Base-by-base conservation (phyloP, 2,113 vertebrate genomes). In the Carassius gibelio region DNA sequence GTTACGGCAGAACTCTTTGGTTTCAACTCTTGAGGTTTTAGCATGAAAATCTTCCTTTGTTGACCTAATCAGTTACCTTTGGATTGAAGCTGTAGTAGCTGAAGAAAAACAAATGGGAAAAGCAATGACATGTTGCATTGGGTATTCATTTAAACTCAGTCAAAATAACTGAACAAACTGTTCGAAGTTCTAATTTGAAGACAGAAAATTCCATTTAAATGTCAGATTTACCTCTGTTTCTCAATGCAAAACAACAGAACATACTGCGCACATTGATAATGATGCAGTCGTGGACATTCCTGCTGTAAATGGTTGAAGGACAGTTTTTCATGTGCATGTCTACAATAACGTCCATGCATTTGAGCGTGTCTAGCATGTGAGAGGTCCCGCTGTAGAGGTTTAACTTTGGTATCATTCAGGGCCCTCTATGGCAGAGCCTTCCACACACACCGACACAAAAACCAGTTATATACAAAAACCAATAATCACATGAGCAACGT, bases 1-100 rank as follows among this genome's bases (percentile, higher is more conserved):
- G 87, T 89, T 87, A 91, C 84, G 87, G 90, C 91, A 90, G 91
- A 94, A 92, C 90, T 95, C 94, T 95, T 95, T 95, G 95, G 95
- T 95, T 94, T 94, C 94, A 90, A 95, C 92, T 94, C 92, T 93
- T 94, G 94, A 94, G 93, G 93, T 94, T 93, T 91, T 90, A 82
- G 86, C 81, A 92, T 92, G 93, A 92, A 94, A 92, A 94, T 94
- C 90, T 94, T 89, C 91, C 89, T 91, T 93, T 90, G 89, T 90
- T 90, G 90, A 94, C 91, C 91, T 93, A 90, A 89, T 92, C 84
- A 79, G 87, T 85, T 78, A 94, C 91, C 95, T 95, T 95, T 95
- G 95, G 94, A 94, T 93, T 94, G 89, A 94, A 95, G 94, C 94
- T 95, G 94, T 92, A 90, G 94, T 90, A 91, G 92, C 92, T 91